These are phyloP conservation scores for Drosophila kokeensis DNA, from an alignment of 2,888 invertebrate genomes.

Conservation along the genomic window DNA sequence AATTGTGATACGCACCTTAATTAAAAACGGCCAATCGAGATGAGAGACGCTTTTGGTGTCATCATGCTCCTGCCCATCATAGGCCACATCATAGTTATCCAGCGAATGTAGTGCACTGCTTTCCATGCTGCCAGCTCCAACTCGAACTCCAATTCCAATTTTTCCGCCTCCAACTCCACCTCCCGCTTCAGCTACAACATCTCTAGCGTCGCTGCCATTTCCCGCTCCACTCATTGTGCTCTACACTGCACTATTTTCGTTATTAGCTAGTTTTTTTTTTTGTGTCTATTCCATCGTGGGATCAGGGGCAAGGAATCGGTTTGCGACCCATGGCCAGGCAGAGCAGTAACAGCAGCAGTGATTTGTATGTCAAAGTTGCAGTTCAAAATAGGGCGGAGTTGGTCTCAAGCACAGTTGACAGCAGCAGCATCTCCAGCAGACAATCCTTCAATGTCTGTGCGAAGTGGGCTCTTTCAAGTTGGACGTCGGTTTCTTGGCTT, in stretches of 20 bases:
- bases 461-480: conserved; percentile 1
- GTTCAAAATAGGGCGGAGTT: conserved; percentile 67
- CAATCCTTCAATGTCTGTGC: conserved; percentile 8
- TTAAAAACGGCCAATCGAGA: conserved; percentile 84
- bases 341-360: background rate
- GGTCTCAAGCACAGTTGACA: conserved; percentile 9
- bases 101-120: conserved; percentile 61
- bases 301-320: conserved; percentile 7
- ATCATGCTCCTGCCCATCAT: conserved; percentile 70
- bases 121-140: conserved; percentile 1
- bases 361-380: conserved; percentile 32
- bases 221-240: conserved; percentile 27
- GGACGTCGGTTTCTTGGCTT: conserved; percentile 2
- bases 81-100: conserved; percentile 72
- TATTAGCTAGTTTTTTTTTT: background rate
- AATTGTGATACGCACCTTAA: conserved; percentile 77
- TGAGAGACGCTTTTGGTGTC: conserved; percentile 71
- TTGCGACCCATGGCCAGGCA: conserved; percentile 29
- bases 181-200: background rate
- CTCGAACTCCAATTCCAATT: background rate
- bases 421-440: conserved; percentile 10
- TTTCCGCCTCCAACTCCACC: conserved; percentile 12
- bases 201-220: conserved; percentile 18
- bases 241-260: background rate
- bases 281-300: background rate